Evolutionary conservation across 2,888 invertebrate genomes (phyloP).

Genomic region (Leptopilina syphax): DNA sequence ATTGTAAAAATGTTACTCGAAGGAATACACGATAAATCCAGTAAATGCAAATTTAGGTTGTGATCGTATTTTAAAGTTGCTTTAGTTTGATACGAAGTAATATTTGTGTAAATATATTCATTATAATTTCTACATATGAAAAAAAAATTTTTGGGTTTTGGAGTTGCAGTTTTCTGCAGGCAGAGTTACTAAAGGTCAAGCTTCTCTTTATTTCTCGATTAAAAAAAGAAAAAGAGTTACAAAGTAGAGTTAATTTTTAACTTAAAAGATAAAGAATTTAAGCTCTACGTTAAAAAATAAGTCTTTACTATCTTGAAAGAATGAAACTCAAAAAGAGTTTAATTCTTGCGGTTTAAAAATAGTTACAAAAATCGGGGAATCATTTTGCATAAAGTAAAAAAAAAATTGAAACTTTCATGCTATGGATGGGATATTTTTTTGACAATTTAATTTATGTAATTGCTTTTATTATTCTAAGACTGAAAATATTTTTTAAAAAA

Average conservation of each 20-base stretch:
- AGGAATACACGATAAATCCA: constrained; percentile 55
- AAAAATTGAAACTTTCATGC: constrained; percentile 60
- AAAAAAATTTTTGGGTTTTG: not conserved
- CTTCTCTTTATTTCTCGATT: constrained; percentile 11
- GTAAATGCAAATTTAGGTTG: constrained; percentile 72
- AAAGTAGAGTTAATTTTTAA: too few species aligned
- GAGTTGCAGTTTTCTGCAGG: constrained; percentile 36
- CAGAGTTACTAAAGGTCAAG: constrained; percentile 26
- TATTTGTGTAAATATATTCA: constrained; percentile 66
- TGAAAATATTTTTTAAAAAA: constrained; percentile 59
- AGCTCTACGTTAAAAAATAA: too few species aligned
- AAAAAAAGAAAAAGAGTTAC: constrained; percentile 5
- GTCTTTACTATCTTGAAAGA: too few species aligned
- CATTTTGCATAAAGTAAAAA: not conserved
- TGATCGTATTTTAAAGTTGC: constrained; percentile 70
- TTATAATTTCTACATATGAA: constrained; percentile 44
- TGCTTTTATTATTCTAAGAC: constrained; percentile 70
- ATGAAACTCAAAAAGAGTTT: too few species aligned
- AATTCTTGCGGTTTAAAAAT: not conserved
- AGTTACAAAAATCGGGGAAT: not conserved
- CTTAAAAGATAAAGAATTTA: too few species aligned
- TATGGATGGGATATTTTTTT: constrained; percentile 67
- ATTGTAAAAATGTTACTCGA: constrained; percentile 49
- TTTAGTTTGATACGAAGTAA: constrained; percentile 66
- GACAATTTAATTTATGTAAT: constrained; percentile 66